A percentile compares a stretch with the other conserved stretches of the same genome.
These are phyloP conservation scores for Tonatia bakeri DNA, from an alignment of 2,113 vertebrate species.

Conservation along the genomic window DNA sequence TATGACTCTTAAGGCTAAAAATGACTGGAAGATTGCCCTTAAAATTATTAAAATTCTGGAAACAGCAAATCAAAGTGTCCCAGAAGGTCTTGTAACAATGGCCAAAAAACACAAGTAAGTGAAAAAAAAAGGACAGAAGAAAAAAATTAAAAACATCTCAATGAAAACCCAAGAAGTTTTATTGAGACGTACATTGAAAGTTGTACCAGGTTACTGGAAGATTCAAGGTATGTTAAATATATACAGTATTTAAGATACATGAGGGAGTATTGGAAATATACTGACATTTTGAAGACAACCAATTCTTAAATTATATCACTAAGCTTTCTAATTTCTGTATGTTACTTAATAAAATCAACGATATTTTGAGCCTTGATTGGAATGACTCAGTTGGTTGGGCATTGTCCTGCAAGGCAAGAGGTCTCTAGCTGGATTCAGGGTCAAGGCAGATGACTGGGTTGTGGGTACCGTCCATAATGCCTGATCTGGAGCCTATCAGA, in stretches of 20 bases:
- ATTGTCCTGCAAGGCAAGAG: no score
- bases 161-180: background rate
- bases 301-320: background rate
- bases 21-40: conserved; percentile 83
- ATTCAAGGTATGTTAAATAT: background rate
- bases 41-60: conserved; percentile 90
- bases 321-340: background rate
- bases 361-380: no score
- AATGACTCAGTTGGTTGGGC: no score
- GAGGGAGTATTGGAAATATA: background rate
- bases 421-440: no score
- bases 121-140: conserved; percentile 20
- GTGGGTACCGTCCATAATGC: no score
- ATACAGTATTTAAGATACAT: background rate
- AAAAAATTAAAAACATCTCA: background rate
- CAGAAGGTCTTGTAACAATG: conserved; percentile 84
- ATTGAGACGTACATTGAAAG: background rate
- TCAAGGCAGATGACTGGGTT: no score
- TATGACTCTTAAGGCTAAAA: conserved; percentile 87
- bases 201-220: background rate
- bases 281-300: background rate
- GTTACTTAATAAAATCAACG: conserved; percentile 15
- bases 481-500: no score
- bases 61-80: conserved; percentile 87
- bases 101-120: conserved; percentile 83